phyloP scores from a whole-genome alignment of 2,113 vertebrate genomes.

The Pterophyllum scalare region DNA sequence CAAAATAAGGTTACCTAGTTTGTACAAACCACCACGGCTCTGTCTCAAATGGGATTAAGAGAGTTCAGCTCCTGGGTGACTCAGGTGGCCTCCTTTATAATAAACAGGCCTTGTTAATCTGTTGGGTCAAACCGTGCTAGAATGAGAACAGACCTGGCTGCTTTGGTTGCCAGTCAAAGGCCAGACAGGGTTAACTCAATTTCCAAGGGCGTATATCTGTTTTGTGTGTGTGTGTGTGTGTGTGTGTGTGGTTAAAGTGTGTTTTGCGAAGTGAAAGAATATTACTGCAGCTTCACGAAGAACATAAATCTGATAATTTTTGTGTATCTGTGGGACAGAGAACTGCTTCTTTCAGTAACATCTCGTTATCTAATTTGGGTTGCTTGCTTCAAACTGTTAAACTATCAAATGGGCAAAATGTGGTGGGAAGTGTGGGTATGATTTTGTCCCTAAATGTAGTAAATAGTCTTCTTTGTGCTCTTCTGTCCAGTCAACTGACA shows the following conservation, averaged over 20 bases:
- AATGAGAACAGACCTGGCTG: background rate
- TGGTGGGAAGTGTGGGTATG: background rate
- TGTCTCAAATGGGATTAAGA: slow-evolving; percentile 3
- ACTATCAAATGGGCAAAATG: slow-evolving; percentile 1
- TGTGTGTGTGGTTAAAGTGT: background rate
- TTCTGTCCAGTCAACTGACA: slow-evolving; percentile 23
- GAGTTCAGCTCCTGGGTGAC: background rate
- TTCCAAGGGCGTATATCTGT: background rate
- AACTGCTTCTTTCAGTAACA: slow-evolving; percentile 4
- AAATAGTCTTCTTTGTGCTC: background rate
- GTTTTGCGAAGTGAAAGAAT: background rate
- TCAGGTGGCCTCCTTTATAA: background rate
- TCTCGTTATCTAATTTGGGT: slow-evolving; percentile 40
- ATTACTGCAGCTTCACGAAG: slow-evolving; percentile 2
- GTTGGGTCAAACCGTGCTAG: background rate
- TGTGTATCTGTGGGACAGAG: slow-evolving; percentile 4
- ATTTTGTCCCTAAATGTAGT: background rate
- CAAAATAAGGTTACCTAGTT: background rate
- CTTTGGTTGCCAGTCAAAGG: slow-evolving; percentile 5
- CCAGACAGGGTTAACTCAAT: background rate
- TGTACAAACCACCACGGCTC: background rate
- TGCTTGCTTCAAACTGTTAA: background rate
- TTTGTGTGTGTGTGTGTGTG: background rate
- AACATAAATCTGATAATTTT: background rate
- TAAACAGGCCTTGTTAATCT: background rate